Percentiles rank a stretch among this genome's conserved stretches.
Evolutionary conservation across 1,140 invertebrate species (phyloP).

Genomic region (Bilobella aurantiaca): DNA sequence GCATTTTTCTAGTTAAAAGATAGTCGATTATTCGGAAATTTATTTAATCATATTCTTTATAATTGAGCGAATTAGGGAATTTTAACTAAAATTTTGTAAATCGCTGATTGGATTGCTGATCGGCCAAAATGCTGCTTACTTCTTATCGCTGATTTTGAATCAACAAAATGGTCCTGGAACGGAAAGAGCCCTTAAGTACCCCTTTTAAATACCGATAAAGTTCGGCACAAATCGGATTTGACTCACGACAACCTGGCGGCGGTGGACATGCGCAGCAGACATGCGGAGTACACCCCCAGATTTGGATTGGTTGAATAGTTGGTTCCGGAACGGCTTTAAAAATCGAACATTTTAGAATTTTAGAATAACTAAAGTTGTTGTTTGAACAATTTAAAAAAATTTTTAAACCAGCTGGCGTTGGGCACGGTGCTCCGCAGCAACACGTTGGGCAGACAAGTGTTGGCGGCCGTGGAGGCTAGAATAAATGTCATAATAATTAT

Average conservation of each 20-base stretch:
- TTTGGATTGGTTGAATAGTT: neutral
- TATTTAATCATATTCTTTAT: too few relatives aligned
- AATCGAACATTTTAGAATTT: neutral
- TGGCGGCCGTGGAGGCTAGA: neutral
- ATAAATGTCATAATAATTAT: neutral
- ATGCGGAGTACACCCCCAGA: constrained; percentile 3
- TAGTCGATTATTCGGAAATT: too few relatives aligned
- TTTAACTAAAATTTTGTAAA: too few relatives aligned
- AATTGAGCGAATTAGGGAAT: too few relatives aligned
- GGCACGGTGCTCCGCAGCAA: neutral
- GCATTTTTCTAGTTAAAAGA: too few relatives aligned
- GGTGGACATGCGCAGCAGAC: neutral
- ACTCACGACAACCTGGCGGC: neutral
- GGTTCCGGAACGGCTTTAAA: neutral
- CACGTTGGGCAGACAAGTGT: neutral
- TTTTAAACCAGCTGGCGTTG: neutral
- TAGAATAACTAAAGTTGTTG: neutral
- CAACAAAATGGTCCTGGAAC: too few relatives aligned
- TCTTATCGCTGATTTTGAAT: too few relatives aligned
- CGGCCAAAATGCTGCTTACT: too few relatives aligned
- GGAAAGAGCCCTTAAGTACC: too few relatives aligned
- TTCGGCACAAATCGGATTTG: too few relatives aligned
- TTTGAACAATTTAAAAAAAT: neutral
- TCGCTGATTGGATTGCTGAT: too few relatives aligned
- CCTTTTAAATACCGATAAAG: too few relatives aligned